Evolutionary conservation across 2,113 vertebrate genomes (phyloP).

Genomic region (Cavia aperea): DNA sequence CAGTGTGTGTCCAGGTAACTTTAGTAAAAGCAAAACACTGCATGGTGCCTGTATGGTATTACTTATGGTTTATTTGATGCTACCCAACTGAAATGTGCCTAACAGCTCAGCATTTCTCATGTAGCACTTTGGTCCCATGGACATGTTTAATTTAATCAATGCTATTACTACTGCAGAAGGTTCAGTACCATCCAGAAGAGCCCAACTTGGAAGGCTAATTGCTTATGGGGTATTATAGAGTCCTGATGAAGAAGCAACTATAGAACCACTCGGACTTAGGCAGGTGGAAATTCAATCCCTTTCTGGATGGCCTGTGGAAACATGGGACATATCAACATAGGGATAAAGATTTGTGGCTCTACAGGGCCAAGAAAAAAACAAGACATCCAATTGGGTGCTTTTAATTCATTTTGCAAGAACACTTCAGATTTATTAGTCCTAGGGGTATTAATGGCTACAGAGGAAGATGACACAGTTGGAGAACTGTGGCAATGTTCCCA

Average conservation of each 20-base stretch:
- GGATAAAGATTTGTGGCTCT: background rate
- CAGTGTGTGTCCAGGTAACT: background rate
- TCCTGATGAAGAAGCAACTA: background rate
- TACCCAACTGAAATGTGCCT: background rate
- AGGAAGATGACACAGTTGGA: background rate
- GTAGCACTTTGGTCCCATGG: background rate
- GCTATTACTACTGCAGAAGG: background rate
- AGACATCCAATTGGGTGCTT: background rate
- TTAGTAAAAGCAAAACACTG: background rate
- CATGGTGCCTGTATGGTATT: background rate
- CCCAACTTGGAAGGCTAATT: background rate
- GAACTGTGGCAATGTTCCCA: background rate
- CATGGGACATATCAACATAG: background rate
- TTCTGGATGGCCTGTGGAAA: background rate
- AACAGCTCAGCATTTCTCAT: background rate
- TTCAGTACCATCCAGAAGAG: background rate
- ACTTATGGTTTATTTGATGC: background rate
- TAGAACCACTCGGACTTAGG: conserved; percentile 8
- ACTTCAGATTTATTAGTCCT: conserved; percentile 32
- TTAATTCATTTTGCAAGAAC: conserved; percentile 44
- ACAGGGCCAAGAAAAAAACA: background rate
- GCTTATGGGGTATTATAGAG: background rate
- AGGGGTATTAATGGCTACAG: background rate
- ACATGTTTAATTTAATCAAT: conserved; percentile 36
- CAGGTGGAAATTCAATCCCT: conserved; percentile 4